These are phyloP conservation scores for Amaurobius ferox DNA, from an alignment of 2,888 invertebrate genomes.

Conservation along the genomic window DNA sequence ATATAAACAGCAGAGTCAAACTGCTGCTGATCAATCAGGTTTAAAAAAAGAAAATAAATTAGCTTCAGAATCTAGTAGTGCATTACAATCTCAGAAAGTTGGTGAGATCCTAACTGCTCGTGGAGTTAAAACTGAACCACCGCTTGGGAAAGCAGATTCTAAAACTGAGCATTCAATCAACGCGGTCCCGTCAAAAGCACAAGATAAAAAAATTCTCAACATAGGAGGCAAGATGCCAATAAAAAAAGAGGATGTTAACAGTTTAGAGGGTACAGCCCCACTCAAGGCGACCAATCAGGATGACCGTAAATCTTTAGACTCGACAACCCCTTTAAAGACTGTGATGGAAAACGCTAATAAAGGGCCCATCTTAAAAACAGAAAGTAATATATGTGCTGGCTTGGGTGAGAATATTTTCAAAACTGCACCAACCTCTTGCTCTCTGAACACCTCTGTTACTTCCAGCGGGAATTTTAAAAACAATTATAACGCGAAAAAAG, in stretches of 20 bases:
- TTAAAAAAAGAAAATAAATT: slow-evolving; percentile 18
- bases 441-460: not conserved
- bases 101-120: not conserved
- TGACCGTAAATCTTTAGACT: slow-evolving; percentile 62
- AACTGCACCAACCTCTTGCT: not conserved
- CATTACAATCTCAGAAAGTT: not conserved
- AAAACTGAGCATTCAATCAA: slow-evolving; percentile 53
- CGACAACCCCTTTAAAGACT: slow-evolving; percentile 27
- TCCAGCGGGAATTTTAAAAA: not conserved
- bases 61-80: not conserved
- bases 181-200: slow-evolving; percentile 14
- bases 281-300: slow-evolving; percentile 47
- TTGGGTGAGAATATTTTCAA: not conserved
- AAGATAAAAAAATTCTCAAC: slow-evolving; percentile 42
- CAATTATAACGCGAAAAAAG: not conserved
- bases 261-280: slow-evolving; percentile 45
- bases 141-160: slow-evolving; percentile 29
- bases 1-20: not conserved
- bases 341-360: slow-evolving; percentile 36
- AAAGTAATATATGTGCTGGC: not conserved
- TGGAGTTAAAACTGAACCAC: slow-evolving; percentile 8
- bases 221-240: slow-evolving; percentile 65
- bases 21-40: not conserved
- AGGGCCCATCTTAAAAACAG: slow-evolving; percentile 7
- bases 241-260: slow-evolving; percentile 55